A percentile compares a stretch with the other conserved stretches of the same genome.
These are phyloP conservation scores for Vanessa cardui DNA, from an alignment of 2,888 invertebrate genomes.

Conservation along the genomic window DNA sequence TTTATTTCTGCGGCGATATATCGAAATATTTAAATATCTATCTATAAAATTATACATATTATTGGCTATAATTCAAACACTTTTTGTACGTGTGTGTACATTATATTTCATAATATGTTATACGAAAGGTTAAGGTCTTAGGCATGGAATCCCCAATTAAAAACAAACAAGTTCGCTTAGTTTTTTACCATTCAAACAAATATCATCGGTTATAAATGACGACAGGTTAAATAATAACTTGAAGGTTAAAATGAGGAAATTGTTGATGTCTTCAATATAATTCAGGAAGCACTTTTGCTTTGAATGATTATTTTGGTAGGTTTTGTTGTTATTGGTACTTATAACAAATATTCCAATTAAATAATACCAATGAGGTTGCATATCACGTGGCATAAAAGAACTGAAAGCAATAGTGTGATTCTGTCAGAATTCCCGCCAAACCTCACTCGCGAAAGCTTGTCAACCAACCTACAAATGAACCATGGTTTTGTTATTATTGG, in stretches of 20 bases:
- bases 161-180: slow-evolving; percentile 16
- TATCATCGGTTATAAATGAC: slow-evolving; percentile 20
- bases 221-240: slow-evolving; percentile 4
- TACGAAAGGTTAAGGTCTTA: slow-evolving; percentile 22
- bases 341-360: background rate
- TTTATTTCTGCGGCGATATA: background rate
- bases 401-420: background rate
- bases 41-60: background rate
- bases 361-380: slow-evolving; percentile 7
- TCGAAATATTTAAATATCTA: background rate
- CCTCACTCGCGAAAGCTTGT: no score
- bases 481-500: background rate
- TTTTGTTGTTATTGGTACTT: background rate
- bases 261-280: slow-evolving; percentile 4
- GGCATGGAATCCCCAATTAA: slow-evolving; percentile 22
- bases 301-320: slow-evolving; percentile 14
- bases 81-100: background rate
- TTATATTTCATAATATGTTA: slow-evolving; percentile 20
- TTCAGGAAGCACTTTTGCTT: slow-evolving; percentile 11
- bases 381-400: background rate
- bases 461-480: no score
- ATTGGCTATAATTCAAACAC: background rate
- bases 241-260: slow-evolving; percentile 20
- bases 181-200: slow-evolving; percentile 18
- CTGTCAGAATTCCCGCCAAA: no score